Base-by-base conservation (phyloP, 2,888 invertebrate genomes). In the Netelia virgata region DNA sequence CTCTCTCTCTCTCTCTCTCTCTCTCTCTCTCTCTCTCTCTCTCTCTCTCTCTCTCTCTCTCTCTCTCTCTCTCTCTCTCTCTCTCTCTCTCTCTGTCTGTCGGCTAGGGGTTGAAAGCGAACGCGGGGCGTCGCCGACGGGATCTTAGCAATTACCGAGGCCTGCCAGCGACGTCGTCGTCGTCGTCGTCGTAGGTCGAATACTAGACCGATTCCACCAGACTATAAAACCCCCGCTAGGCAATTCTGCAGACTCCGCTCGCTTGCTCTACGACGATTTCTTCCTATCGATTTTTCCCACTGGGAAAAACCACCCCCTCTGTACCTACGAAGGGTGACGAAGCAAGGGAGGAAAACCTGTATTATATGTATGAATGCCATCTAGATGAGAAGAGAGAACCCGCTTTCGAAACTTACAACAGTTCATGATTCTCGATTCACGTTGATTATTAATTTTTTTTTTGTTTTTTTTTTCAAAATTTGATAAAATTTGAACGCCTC, bases 91-190 rank as follows among this genome's bases (percentile, higher is more conserved):
- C 18, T 16, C 57, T 57, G 8, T 18, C 16, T 16, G 18, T 47
- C 74, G 70, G 6, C 36, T 36, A 36, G 36, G 36, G 63, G 20
- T 55, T 74, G 73, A 61, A 53, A 61, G 50, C 53, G 43, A 68
- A 14, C 55, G 18, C 59, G 57, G 57, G 61, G 61, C 63, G 78
- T 74, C 47, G 83, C 79, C 83, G 55, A 18, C 14, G 74, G 79
- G 78, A 70, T 78, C 74, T 55, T 64, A 83, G 83, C 83, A 78
- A 83, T 83, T 83, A 83, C 74, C 63, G 63, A 74, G 74, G 78
- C 74, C 83, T 83, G 78, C 61, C 74, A 78, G 63, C 74, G 78
- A 79, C 79, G 78, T 72, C 55, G 59, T 74, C 79, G 78, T 83
- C 77, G 59, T 72, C 57, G 55, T 50, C 53, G 73, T 80, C 68